These are phyloP conservation scores for Bubo bubo DNA, from an alignment of 2,113 vertebrate species.

Conservation along the genomic window DNA sequence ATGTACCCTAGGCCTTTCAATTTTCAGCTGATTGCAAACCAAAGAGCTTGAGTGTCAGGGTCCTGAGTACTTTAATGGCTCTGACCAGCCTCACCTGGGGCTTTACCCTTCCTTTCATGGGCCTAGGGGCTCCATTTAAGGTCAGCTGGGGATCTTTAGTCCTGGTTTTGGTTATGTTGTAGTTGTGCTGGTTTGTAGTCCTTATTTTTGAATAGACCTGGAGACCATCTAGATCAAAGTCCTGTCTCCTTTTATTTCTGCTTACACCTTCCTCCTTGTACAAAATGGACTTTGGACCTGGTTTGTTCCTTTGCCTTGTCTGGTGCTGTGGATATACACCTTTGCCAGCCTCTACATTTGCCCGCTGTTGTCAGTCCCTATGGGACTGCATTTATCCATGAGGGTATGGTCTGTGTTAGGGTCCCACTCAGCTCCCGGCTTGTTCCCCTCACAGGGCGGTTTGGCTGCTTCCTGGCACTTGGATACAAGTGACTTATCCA, in stretches of 20 bases:
- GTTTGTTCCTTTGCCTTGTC: neutral
- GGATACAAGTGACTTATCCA: neutral
- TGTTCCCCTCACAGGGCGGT: neutral
- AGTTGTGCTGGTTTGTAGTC: neutral
- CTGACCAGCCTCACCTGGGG: neutral
- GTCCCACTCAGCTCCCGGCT: neutral
- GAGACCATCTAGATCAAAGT: neutral
- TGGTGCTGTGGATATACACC: neutral
- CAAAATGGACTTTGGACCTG: neutral
- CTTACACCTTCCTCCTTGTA: neutral
- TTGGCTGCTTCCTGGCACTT: neutral
- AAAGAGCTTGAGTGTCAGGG: neutral
- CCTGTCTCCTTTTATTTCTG: neutral
- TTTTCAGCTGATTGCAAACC: neutral
- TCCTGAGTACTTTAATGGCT: neutral
- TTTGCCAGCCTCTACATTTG: neutral
- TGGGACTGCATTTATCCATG: neutral
- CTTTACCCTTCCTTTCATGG: neutral
- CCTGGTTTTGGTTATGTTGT: neutral
- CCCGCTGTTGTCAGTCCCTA: fast-evolving
- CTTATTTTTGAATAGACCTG: neutral
- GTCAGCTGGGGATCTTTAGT: neutral
- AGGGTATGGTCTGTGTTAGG: fast-evolving
- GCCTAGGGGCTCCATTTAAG: neutral
- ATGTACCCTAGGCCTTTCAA: neutral